Conservation (phyloP, 2,797 vertebrate genomes). For the Pteronotus mesoamericanus region DNA sequence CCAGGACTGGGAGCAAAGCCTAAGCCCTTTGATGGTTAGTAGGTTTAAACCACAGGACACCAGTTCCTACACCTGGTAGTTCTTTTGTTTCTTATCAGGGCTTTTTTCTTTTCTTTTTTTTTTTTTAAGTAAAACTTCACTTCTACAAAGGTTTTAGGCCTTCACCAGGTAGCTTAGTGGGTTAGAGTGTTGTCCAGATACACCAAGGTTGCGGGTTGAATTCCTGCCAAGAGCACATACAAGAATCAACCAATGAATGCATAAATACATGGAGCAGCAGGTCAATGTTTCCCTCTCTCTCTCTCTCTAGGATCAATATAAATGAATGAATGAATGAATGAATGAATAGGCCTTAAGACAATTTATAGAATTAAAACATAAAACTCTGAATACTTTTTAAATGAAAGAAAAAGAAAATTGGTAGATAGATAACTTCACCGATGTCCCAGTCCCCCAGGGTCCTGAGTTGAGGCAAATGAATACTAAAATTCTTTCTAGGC, state of each 20-base stretch:
- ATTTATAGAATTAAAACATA: neutral
- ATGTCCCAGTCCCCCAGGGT: neutral
- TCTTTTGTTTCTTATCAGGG: neutral
- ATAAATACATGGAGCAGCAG: neutral
- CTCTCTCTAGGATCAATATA: neutral
- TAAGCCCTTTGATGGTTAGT: too few species aligned
- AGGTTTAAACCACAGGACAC: neutral
- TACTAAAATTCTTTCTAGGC: neutral
- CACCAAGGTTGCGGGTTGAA: neutral
- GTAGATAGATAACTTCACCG: neutral
- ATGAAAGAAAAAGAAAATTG: neutral
- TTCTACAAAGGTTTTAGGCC: neutral
- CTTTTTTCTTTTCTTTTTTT: neutral
- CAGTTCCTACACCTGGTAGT: neutral
- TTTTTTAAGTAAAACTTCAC: neutral
- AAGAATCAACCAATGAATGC: neutral
- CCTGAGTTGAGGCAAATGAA: neutral
- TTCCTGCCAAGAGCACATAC: neutral
- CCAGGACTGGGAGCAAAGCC: fast-evolving
- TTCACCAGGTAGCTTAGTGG: neutral
- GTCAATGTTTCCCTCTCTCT: neutral
- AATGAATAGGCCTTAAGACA: neutral
- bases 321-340: too few species aligned
- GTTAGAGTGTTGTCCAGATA: neutral
- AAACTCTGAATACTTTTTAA: neutral